phyloP scores from a whole-genome alignment of 2,888 invertebrate genomes.

The Tenthredo livida region DNA sequence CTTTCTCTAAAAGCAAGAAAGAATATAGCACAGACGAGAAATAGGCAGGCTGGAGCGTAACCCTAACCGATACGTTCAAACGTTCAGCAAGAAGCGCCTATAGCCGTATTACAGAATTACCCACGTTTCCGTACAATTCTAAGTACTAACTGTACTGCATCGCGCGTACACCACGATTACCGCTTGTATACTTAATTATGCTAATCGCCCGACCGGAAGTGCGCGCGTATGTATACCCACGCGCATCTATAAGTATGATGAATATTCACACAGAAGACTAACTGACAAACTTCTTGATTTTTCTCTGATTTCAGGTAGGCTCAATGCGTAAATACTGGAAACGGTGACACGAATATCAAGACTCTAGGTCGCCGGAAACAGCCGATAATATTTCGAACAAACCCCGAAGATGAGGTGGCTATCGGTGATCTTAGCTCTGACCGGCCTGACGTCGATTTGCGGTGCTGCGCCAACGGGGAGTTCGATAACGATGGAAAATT shows the following conservation, averaged over 20 bases:
- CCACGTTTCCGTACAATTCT: slow-evolving; percentile 31
- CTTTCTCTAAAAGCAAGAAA: background rate
- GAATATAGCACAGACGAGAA: background rate
- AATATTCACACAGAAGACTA: slow-evolving; percentile 4
- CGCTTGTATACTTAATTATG: slow-evolving; percentile 41
- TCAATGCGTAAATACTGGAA: slow-evolving; percentile 63
- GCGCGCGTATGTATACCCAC: background rate
- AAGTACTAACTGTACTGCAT: slow-evolving; percentile 42
- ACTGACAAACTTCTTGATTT: background rate
- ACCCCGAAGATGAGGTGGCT: slow-evolving; percentile 44
- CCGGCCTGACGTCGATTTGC: slow-evolving; percentile 31
- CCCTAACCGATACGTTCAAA: background rate
- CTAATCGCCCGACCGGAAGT: slow-evolving; percentile 40
- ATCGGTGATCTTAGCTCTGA: slow-evolving; percentile 15
- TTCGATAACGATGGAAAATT: slow-evolving; percentile 28
- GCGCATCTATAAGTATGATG: background rate
- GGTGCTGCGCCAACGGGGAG: slow-evolving; percentile 11
- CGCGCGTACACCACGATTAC: slow-evolving; percentile 11
- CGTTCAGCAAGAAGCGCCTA: background rate
- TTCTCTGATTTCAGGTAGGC: slow-evolving; percentile 66
- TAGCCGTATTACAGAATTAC: slow-evolving; percentile 3
- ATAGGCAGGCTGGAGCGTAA: background rate
- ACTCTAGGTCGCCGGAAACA: slow-evolving; percentile 28
- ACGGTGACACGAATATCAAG: slow-evolving; percentile 19
- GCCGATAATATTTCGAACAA: background rate